Evolutionary conservation across 1,140 invertebrate genomes (phyloP).

Genomic region (Zaprionus davidi): DNA sequence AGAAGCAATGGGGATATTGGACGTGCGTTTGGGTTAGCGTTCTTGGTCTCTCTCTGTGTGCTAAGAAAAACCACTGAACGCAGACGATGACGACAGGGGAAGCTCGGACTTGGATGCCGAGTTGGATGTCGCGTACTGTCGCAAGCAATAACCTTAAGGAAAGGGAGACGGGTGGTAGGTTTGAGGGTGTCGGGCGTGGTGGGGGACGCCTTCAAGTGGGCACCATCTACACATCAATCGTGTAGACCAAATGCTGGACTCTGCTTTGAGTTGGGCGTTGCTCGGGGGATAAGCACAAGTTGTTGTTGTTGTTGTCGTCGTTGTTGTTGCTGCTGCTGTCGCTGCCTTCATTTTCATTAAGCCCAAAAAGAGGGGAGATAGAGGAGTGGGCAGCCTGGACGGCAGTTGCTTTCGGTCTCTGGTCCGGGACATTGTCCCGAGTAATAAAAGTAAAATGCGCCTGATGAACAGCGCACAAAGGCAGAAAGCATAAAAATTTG

Average conservation of each 20-base stretch:
- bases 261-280: slow-evolving; percentile 37
- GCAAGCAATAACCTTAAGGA: slow-evolving; percentile 43
- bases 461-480: slow-evolving; percentile 75
- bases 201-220: slow-evolving; percentile 39
- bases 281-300: slow-evolving; percentile 31
- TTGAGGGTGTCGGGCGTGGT: background rate
- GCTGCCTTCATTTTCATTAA: slow-evolving; percentile 72
- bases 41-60: slow-evolving; percentile 20
- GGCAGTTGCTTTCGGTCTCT: slow-evolving; percentile 29
- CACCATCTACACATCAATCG: slow-evolving; percentile 73
- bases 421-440: slow-evolving; percentile 49
- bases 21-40: slow-evolving; percentile 13
- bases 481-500: slow-evolving; percentile 70
- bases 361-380: slow-evolving; percentile 32
- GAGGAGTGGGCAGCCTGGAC: background rate
- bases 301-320: slow-evolving; percentile 1
- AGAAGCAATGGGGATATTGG: slow-evolving; percentile 7
- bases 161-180: background rate
- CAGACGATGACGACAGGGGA: slow-evolving; percentile 1
- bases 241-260: slow-evolving; percentile 54
- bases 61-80: slow-evolving; percentile 39
- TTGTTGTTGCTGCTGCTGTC: slow-evolving; percentile 12
- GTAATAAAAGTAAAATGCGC: slow-evolving; percentile 79
- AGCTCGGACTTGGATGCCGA: background rate
- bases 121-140: slow-evolving; percentile 25